Conservation (phyloP, 2,888 invertebrate species). For the Eurytoma adleriae region DNA sequence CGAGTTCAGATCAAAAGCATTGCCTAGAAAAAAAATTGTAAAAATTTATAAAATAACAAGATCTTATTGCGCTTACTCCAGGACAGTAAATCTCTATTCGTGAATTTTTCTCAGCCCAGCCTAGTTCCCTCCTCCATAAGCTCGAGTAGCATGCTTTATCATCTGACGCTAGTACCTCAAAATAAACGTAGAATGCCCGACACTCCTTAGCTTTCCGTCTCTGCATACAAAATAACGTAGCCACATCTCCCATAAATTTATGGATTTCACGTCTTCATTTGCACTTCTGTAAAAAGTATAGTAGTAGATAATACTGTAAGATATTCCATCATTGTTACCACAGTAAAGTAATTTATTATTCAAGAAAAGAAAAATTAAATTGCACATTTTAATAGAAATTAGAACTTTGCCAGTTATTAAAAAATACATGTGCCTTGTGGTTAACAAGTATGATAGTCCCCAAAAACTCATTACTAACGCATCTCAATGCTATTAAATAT, state of each 20-base stretch:
- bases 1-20: slow-evolving; percentile 54
- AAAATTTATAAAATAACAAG: slow-evolving; percentile 6
- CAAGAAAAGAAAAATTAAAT: too few relatives aligned
- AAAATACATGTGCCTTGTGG: too few relatives aligned
- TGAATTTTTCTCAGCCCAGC: slow-evolving; percentile 26
- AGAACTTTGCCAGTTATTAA: too few relatives aligned
- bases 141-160: slow-evolving; percentile 28
- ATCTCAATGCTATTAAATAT: too few relatives aligned
- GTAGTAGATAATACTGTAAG: background rate
- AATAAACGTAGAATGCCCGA: slow-evolving; percentile 18
- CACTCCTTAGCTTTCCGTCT: background rate
- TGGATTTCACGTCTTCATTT: slow-evolving; percentile 17
- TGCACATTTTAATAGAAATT: too few relatives aligned
- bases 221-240: background rate
- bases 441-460: background rate
- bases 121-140: background rate
- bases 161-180: background rate
- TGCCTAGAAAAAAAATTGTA: slow-evolving; percentile 44
- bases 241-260: background rate
- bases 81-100: slow-evolving; percentile 44
- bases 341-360: background rate
- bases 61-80: slow-evolving; percentile 15
- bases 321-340: background rate
- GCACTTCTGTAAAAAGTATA: background rate
- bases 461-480: background rate